These are phyloP conservation scores for Drosophila koepferae DNA, from an alignment of 2,888 invertebrate genomes.

Conservation along the genomic window DNA sequence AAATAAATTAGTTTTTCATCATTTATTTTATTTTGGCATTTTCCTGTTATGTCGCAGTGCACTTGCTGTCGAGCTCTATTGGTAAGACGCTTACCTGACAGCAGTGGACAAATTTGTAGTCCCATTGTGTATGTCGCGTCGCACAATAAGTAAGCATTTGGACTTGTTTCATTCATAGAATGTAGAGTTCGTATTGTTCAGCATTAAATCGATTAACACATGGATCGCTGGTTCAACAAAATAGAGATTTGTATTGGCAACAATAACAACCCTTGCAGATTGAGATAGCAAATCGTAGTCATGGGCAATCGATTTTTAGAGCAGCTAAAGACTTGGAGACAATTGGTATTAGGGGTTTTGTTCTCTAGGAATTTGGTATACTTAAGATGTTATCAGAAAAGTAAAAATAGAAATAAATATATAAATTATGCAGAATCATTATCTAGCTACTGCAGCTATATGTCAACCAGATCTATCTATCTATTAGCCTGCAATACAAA, in stretches of 20 bases:
- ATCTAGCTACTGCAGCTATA: not conserved
- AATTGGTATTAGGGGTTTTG: not conserved
- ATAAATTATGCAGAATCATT: not conserved
- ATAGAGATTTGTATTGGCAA: not conserved
- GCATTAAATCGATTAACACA: constrained; percentile 24
- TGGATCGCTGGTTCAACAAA: constrained; percentile 10
- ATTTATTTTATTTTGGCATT: not conserved
- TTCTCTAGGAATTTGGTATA: not conserved
- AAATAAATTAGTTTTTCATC: not conserved
- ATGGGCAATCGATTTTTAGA: not conserved
- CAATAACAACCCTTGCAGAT: constrained; percentile 13
- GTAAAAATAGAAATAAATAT: not conserved
- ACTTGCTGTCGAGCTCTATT: constrained; percentile 1
- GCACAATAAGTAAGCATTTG: constrained; percentile 21
- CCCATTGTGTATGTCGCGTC: constrained; percentile 17
- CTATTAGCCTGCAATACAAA: not conserved
- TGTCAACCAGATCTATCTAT: not conserved
- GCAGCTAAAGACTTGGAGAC: constrained; percentile 1
- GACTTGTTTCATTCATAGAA: constrained; percentile 8
- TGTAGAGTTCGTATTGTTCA: constrained; percentile 11
- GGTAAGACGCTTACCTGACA: constrained; percentile 32
- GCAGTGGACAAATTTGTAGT: constrained; percentile 49
- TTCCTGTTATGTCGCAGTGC: constrained; percentile 10
- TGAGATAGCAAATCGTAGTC: not conserved
- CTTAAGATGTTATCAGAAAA: not conserved